Conservation (phyloP, 2,888 invertebrate genomes). For the Elysia crispata region DNA sequence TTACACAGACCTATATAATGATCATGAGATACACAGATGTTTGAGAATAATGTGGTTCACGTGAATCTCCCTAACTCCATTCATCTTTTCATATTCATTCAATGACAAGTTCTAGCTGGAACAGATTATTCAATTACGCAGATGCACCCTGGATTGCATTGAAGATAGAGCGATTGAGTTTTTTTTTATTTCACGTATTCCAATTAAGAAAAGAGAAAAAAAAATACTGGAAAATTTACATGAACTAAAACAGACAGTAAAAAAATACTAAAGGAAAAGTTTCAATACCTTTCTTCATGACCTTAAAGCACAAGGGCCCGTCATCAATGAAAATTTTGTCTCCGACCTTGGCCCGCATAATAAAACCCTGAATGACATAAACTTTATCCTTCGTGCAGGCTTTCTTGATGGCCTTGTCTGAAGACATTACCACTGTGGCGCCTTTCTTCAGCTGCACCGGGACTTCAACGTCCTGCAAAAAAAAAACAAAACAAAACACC, state of each 20-base stretch:
- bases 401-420: conserved; percentile 86
- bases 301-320: conserved; percentile 94
- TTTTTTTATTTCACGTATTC: no score
- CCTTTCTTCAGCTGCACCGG: conserved; percentile 93
- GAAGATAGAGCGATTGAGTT: background rate
- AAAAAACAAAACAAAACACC: conserved; percentile 23
- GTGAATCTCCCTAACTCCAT: no score
- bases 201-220: background rate
- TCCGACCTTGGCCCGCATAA: conserved; percentile 86
- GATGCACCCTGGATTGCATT: no score
- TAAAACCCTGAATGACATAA: conserved; percentile 93
- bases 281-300: background rate
- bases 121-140: no score
- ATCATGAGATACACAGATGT: background rate
- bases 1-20: background rate
- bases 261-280: background rate
- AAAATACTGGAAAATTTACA: background rate
- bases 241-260: background rate
- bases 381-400: conserved; percentile 86
- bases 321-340: conserved; percentile 95
- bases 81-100: no score
- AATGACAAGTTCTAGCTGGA: no score
- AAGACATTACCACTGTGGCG: conserved; percentile 88
- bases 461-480: conserved; percentile 86
- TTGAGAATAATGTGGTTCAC: no score